Conservation (phyloP, 2,888 invertebrate species). For the Andricus quercusramuli region DNA sequence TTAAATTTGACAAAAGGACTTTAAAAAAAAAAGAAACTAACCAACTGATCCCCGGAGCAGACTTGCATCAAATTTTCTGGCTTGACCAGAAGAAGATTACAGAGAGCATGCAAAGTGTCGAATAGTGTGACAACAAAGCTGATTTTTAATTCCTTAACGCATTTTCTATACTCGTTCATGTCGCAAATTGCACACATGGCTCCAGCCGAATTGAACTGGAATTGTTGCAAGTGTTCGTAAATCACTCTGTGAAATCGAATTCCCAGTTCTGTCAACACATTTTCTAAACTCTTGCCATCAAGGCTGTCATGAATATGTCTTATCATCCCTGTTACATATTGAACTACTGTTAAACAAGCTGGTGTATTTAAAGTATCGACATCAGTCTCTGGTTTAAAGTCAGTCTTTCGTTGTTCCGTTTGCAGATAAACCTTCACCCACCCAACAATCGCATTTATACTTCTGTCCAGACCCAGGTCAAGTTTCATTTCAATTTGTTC, state of each 20-base stretch:
- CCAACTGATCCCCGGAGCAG: conserved; percentile 95
- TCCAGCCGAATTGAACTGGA: conserved; percentile 96
- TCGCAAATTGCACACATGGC: conserved; percentile 99
- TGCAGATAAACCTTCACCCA: conserved; percentile 95
- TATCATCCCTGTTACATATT: conserved; percentile 88
- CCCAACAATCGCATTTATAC: conserved; percentile 91
- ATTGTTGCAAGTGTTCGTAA: conserved; percentile 96
- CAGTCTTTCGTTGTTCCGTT: conserved; percentile 96
- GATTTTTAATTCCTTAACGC: conserved; percentile 89
- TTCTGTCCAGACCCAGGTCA: conserved; percentile 92
- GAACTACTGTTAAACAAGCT: conserved; percentile 91
- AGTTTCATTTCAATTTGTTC: conserved; percentile 95
- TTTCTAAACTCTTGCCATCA: conserved; percentile 95
- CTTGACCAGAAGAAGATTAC: conserved; percentile 95
- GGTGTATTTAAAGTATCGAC: conserved; percentile 91
- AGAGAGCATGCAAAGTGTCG: conserved; percentile 96
- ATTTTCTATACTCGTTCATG: conserved; percentile 97
- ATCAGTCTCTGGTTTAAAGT: conserved; percentile 93
- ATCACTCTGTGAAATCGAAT: conserved; percentile 95
- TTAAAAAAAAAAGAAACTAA: conserved; percentile 78
- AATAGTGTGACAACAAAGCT: conserved; percentile 92
- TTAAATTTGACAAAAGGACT: not conserved
- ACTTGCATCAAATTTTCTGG: conserved; percentile 98
- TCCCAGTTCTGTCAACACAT: conserved; percentile 93
- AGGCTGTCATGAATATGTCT: conserved; percentile 89